Evolutionary conservation across 2,113 vertebrate genomes (phyloP).

Genomic region (Zosterops japonicus): DNA sequence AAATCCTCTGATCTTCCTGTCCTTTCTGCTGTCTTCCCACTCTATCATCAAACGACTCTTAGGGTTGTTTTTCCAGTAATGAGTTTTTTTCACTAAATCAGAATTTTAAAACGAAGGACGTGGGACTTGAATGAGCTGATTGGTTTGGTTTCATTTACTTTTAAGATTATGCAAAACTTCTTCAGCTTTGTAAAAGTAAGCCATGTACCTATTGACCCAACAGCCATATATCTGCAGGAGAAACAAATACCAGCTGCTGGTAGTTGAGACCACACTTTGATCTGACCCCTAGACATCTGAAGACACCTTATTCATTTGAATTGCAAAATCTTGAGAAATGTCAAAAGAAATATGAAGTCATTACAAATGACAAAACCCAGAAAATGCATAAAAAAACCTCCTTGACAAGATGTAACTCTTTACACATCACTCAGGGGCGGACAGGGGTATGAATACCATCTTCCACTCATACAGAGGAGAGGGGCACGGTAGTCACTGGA

Average conservation of each 20-base stretch:
- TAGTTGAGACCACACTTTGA: background rate
- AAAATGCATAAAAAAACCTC: background rate
- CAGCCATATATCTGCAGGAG: background rate
- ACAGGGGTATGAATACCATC: background rate
- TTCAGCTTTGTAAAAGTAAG: background rate
- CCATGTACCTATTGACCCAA: background rate
- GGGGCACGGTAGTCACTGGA: background rate
- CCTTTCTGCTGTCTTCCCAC: background rate
- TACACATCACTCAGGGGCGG: background rate
- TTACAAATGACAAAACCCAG: background rate
- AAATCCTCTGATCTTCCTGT: background rate
- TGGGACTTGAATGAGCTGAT: background rate
- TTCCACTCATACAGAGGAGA: background rate
- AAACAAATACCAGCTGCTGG: background rate
- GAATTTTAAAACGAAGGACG: background rate
- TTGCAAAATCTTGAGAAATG: background rate
- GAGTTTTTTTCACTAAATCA: background rate
- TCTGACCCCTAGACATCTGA: background rate
- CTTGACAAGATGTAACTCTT: background rate
- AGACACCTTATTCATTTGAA: background rate
- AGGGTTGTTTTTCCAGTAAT: background rate
- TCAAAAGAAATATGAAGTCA: background rate
- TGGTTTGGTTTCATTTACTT: background rate
- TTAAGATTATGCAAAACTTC: background rate
- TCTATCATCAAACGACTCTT: background rate